Evolutionary conservation across 2,113 vertebrate species (phyloP).

Genomic region (Boulengeromyrus knoepffleri): DNA sequence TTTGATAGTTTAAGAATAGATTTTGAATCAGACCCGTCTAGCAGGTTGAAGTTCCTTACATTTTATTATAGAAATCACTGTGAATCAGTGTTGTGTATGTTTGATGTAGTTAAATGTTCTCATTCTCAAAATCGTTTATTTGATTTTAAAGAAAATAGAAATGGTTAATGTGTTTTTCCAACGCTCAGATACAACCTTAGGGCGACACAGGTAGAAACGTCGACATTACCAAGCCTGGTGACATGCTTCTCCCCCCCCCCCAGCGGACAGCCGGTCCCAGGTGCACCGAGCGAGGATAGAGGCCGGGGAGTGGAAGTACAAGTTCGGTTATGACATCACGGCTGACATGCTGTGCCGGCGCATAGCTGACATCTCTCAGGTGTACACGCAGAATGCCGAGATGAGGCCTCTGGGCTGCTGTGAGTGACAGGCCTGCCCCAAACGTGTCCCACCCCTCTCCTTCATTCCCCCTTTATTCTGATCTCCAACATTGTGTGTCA

Average conservation of each 20-base stretch:
- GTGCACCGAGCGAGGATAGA: constrained; percentile 66
- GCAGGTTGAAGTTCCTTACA: not conserved
- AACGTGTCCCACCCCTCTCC: not conserved
- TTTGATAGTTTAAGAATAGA: not conserved
- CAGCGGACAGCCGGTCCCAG: constrained; percentile 67
- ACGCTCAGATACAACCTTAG: not conserved
- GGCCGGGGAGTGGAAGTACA: constrained; percentile 67
- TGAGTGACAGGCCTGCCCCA: constrained; percentile 42
- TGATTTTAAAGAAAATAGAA: not conserved
- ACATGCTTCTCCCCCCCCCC: not conserved
- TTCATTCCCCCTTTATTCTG: not conserved
- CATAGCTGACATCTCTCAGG: constrained; percentile 66
- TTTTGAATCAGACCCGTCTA: not conserved
- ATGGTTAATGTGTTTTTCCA: not conserved
- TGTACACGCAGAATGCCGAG: constrained; percentile 71
- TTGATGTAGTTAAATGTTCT: not conserved
- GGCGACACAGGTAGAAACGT: not conserved
- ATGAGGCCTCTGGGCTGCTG: constrained; percentile 72
- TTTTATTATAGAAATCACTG: not conserved
- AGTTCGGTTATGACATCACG: constrained; percentile 66
- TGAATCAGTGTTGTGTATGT: not conserved
- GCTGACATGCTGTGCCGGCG: constrained; percentile 61
- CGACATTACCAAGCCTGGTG: not conserved
- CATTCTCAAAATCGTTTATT: not conserved
- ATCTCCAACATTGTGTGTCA: not conserved